Evolutionary conservation across 2,888 invertebrate species (phyloP), one percentile per base, ranked within the genome.

Genomic region (Smittia sp.): DNA sequence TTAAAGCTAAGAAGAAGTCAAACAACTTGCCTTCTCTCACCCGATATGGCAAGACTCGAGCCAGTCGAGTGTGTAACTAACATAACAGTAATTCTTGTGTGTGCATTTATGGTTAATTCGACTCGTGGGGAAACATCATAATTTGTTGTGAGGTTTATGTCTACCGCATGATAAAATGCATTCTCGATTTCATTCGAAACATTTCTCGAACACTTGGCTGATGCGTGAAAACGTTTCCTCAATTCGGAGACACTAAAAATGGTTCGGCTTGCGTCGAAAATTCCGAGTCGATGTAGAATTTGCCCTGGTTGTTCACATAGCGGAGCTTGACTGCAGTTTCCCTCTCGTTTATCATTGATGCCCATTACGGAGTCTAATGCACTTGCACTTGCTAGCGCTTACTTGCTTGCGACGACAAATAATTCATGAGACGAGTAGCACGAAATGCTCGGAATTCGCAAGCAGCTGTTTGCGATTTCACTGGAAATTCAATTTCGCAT

Each of bases 21-120:
- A 63, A 27, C 11, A 63, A 63, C 58, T 58, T 22, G 58, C 22
- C 58, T 58, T 58, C 58, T 63, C 22, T 58, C 22, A 22, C 58
- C 63, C 20, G 63, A 63, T 63, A 63, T 63, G 63, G 63, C 15
- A 22, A 22, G 22, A 58, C 58, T 58, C 18, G 58, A 46, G n/a
- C 15, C 46, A 46, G 15, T n/a, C 58, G 11, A 27, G 63, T 25
- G 63, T 27, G 63, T 27, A 63, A 63, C 63, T 11, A 13, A 27
- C 63, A 22, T 25, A 63, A 27, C 63, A 63, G 63, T 63, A 63
- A 63, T 63, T 63, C 27, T 63, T 63, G 25, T 63, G 63, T 63
- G 63, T 25, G 27, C 27, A 63, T 63, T 63, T 63, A 25, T 63
- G 63, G 63, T 27, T 58, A 58, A 58, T 58, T 58, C 58, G 58